Evolutionary conservation across 2,113 vertebrate genomes (phyloP).

Genomic region (Semicossyphus pulcher): DNA sequence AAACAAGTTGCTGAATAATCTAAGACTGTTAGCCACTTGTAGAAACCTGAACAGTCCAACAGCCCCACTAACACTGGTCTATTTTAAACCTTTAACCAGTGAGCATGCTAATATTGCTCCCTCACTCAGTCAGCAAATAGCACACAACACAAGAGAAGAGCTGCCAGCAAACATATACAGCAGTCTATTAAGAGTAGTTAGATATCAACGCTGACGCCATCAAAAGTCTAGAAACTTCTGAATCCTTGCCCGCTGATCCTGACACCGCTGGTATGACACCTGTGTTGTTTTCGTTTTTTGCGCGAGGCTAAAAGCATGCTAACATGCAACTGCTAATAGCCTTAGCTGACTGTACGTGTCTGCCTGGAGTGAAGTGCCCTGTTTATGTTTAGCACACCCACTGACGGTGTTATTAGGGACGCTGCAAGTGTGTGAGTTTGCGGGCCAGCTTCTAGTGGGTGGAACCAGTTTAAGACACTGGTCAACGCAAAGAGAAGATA

Average conservation of each 20-base stretch:
- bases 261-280: constrained; percentile 44
- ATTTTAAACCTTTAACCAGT: constrained; percentile 67
- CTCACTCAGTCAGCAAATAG: constrained; percentile 23
- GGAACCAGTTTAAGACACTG: no score
- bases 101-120: constrained; percentile 11
- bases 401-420: constrained; percentile 16
- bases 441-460: no score
- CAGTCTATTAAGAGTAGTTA: not conserved
- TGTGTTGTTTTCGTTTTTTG: constrained; percentile 9
- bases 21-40: not conserved
- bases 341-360: constrained; percentile 17
- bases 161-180: constrained; percentile 14
- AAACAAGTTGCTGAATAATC: not conserved
- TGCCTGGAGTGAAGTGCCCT: constrained; percentile 13
- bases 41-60: constrained; percentile 45
- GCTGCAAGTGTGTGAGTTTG: no score
- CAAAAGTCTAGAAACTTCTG: not conserved
- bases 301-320: constrained; percentile 18
- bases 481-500: no score
- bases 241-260: not conserved
- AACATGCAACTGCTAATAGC: not conserved
- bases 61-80: constrained; percentile 46
- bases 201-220: not conserved
- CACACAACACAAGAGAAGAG: constrained; percentile 24
- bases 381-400: constrained; percentile 20